A percentile compares a stretch with the other conserved stretches of the same genome.
Conservation (phyloP, 2,888 invertebrate genomes). For the Nasonia oneida region DNA sequence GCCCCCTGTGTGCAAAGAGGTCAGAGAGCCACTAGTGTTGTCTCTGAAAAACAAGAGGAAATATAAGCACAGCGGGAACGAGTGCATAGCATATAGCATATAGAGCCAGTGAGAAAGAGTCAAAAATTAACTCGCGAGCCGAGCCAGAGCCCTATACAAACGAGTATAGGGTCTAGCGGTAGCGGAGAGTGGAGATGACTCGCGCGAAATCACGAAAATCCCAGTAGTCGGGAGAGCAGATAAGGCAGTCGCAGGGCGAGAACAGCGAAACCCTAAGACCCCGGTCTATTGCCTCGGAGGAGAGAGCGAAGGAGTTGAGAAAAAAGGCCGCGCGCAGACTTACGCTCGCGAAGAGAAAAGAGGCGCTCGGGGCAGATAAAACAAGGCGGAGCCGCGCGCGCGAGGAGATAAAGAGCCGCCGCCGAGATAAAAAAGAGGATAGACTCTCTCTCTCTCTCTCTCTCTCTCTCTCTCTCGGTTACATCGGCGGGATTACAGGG, state of each 20-base stretch:
- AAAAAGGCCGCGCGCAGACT: neutral
- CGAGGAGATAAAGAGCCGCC: constrained; percentile 52
- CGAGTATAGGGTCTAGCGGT: constrained; percentile 10
- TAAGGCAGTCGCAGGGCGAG: neutral
- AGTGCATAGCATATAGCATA: neutral
- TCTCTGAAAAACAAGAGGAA: neutral
- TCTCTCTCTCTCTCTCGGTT: constrained; percentile 25
- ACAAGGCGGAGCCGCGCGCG: constrained; percentile 13
- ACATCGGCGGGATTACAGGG: constrained; percentile 41
- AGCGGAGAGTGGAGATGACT: neutral
- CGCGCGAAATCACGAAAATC: constrained; percentile 45
- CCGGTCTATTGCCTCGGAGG: neutral
- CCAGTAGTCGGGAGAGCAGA: constrained; percentile 24
- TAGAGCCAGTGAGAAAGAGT: neutral
- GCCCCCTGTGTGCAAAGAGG: neutral
- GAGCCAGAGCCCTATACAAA: neutral
- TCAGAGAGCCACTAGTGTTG: neutral
- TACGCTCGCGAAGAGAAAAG: constrained; percentile 2
- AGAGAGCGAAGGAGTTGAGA: neutral
- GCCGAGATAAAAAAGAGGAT: constrained; percentile 44
- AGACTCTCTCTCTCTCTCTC: neutral
- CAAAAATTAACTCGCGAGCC: constrained; percentile 47
- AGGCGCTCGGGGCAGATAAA: constrained; percentile 45
- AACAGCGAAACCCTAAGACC: constrained; percentile 28
- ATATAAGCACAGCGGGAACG: neutral